Percentiles rank a stretch among this genome's conserved stretches.
phyloP scores from a whole-genome alignment of 2,113 vertebrate species.

The Tyrannus savana region DNA sequence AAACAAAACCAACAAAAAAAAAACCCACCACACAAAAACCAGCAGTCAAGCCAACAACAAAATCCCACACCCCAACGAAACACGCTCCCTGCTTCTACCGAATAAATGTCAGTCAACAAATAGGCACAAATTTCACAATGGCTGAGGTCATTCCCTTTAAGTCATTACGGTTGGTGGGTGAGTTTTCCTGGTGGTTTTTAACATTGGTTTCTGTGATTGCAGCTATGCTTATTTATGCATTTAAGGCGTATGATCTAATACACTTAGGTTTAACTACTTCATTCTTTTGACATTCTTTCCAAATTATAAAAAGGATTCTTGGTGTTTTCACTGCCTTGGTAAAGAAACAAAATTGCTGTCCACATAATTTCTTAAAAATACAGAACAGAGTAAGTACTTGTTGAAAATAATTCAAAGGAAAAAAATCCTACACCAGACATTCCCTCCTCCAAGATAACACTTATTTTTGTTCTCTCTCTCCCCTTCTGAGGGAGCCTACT shows the following conservation, averaged over 20 bases:
- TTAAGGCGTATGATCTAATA: conserved; percentile 76
- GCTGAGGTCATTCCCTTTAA: conserved; percentile 62
- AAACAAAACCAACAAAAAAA: too few species aligned
- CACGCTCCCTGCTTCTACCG: background rate
- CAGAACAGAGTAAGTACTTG: conserved; percentile 50
- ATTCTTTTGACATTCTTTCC: conserved; percentile 77
- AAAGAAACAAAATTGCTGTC: conserved; percentile 79
- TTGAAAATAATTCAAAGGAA: conserved; percentile 40
- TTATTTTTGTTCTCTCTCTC: background rate
- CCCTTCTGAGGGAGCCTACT: background rate
- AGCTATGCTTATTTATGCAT: conserved; percentile 76
- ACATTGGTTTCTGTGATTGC: conserved; percentile 74
- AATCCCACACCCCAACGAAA: conserved; percentile 29
- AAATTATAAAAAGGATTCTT: conserved; percentile 80
- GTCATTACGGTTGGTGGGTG: conserved; percentile 53
- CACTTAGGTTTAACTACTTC: conserved; percentile 77
- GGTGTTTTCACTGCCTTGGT: conserved; percentile 78
- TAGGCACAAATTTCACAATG: conserved; percentile 71
- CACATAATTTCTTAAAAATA: conserved; percentile 72
- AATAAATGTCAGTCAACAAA: conserved; percentile 63
- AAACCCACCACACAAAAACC: background rate
- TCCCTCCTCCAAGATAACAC: background rate
- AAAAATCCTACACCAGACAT: background rate
- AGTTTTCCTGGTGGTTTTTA: conserved; percentile 72
- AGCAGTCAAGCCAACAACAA: conserved; percentile 8